Evolutionary conservation across 2,888 invertebrate species (phyloP).

Genomic region (Chrysopilus asiliformis): DNA sequence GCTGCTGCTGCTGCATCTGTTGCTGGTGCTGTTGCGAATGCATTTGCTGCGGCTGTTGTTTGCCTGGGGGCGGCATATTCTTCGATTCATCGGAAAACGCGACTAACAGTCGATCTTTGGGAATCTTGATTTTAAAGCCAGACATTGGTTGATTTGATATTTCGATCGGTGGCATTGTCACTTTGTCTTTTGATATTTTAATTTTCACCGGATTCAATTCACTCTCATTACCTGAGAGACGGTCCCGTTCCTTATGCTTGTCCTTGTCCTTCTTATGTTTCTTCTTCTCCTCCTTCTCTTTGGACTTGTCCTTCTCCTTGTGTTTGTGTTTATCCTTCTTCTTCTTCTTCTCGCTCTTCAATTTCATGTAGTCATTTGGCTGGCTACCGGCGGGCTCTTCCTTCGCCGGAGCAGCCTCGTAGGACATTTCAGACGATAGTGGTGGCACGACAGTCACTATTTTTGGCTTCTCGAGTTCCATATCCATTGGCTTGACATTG

Average conservation of each 20-base stretch:
- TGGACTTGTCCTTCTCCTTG: constrained; percentile 64
- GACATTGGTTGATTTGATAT: constrained; percentile 21
- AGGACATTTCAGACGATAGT: not conserved
- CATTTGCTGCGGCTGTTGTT: constrained; percentile 12
- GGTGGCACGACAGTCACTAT: not conserved
- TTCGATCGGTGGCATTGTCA: constrained; percentile 27
- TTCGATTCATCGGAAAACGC: constrained; percentile 9
- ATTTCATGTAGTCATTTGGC: constrained; percentile 12
- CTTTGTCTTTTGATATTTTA: constrained; percentile 47
- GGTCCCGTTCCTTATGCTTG: constrained; percentile 31
- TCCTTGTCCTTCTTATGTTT: constrained; percentile 58
- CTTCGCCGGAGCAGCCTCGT: not conserved
- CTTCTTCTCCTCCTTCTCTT: constrained; percentile 55
- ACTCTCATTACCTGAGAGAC: constrained; percentile 12
- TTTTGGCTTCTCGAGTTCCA: not conserved
- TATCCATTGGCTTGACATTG: not conserved
- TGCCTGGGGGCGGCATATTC: constrained; percentile 1
- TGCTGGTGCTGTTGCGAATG: too few species aligned
- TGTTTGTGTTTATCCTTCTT: constrained; percentile 68
- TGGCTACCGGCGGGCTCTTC: not conserved
- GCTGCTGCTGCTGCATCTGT: too few species aligned
- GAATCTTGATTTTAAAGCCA: constrained; percentile 68
- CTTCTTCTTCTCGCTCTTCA: constrained; percentile 42
- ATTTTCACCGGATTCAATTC: constrained; percentile 35
- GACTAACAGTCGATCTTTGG: constrained; percentile 47